Base-by-base conservation (phyloP, 2,888 invertebrate species). In the Hipparchia semele region DNA sequence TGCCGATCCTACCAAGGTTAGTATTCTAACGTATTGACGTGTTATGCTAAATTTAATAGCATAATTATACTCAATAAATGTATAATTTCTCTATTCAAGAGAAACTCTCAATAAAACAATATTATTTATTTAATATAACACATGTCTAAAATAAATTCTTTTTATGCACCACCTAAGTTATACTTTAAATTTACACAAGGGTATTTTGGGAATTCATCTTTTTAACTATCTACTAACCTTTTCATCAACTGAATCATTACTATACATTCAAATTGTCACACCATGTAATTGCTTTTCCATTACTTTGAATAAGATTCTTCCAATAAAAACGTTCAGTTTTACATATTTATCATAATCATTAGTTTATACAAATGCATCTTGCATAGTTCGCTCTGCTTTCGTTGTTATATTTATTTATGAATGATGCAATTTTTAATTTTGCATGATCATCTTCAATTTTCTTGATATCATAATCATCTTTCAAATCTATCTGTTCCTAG, bases 1-100 rank as follows among this genome's bases (percentile, higher is more conserved):
- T 39, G 89, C 91, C 60, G 94, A 94, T 80, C 90, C 90, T 12
- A 91, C 81, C 78, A 94, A 94, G 90, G 94, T 94, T 78, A 78
- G 79, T 76, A 68, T 46, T 46, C 1, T 2, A 8, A 7, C 4
- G 49, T 9, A 13, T 9, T 46, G 23, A 13, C 3, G 10, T 12
- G 12, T 12, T 54, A 9, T 54, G 9, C 10, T 1, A 54, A 10
- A 12, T 53, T 53, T 33, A 58, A 8, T 58, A 58, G 9, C 23
- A 6, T n/a, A 10, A 12, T n/a, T 8, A 23, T 23, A 23, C 23
- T 58, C 23, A 58, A 58, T 58, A 23, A 23, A 23, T 58, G 6
- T 8, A 58, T 13, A 56, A 56, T 13, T 2, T 58, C 13, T 3
- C 13, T 8, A 23, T 58, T 8, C 13, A 58, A 58, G 23, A n/a